These are phyloP conservation scores for Elephantulus edwardii DNA, from an alignment of 2,113 vertebrate species.

Conservation along the genomic window DNA sequence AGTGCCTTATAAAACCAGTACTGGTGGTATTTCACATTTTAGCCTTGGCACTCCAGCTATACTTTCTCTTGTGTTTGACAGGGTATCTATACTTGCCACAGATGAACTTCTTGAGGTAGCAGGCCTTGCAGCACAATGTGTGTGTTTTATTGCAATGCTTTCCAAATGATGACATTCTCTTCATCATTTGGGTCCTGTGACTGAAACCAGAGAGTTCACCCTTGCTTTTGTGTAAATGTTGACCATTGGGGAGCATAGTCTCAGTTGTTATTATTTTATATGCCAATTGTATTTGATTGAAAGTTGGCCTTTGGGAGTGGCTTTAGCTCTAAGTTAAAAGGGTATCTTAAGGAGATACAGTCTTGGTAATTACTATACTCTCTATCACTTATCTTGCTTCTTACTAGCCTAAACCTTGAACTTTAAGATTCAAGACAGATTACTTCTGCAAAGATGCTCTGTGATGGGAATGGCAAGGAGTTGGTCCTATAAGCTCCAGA, in stretches of 20 bases:
- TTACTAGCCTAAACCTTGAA: not conserved
- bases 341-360: not conserved
- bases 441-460: conserved; percentile 19
- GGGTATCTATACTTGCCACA: too few relatives aligned
- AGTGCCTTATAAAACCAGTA: conserved; percentile 93
- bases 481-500: not conserved
- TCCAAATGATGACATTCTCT: conserved; percentile 94
- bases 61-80: conserved; percentile 84
- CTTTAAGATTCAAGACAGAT: not conserved
- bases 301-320: not conserved
- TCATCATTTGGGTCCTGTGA: conserved; percentile 88
- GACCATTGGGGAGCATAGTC: not conserved
- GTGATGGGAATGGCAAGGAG: not conserved
- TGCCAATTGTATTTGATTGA: not conserved
- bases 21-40: conserved; percentile 95
- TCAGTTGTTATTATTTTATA: not conserved
- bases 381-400: not conserved
- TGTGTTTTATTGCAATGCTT: conserved; percentile 95
- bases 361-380: not conserved
- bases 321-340: not conserved
- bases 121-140: conserved; percentile 91
- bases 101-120: conserved; percentile 76
- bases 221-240: not conserved
- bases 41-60: conserved; percentile 98
- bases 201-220: conserved; percentile 77